These are phyloP conservation scores for Lycodopsis pacificus DNA, from an alignment of 2,797 vertebrate species.

Conservation along the genomic window DNA sequence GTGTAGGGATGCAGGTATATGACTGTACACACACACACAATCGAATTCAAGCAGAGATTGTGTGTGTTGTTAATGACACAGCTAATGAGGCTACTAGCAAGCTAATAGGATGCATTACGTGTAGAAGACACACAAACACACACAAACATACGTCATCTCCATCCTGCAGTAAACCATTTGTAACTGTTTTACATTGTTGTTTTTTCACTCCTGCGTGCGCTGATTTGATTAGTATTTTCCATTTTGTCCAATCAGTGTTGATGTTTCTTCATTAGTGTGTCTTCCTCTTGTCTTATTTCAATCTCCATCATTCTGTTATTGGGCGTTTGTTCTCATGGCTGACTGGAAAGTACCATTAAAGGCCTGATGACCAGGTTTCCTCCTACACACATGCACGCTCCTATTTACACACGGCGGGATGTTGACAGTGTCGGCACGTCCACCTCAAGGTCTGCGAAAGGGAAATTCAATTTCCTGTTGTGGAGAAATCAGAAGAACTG, in stretches of 20 bases:
- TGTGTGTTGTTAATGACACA: conserved; percentile 22
- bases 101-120: conserved; percentile 18
- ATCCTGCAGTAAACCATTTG: background rate
- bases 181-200: background rate
- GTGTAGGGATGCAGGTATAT: background rate
- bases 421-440: conserved; percentile 10
- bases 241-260: background rate
- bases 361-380: background rate
- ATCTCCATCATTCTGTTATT: conserved; percentile 1
- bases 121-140: no score
- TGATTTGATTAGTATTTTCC: conserved; percentile 1
- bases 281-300: background rate
- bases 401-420: background rate
- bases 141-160: background rate
- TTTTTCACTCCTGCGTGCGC: background rate
- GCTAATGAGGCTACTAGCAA: conserved; percentile 31
- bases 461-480: conserved; percentile 43
- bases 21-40: background rate
- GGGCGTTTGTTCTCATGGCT: conserved; percentile 5
- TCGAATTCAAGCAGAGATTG: background rate
- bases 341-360: conserved; percentile 20
- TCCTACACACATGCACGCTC: background rate
- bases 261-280: background rate
- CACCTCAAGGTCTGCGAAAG: conserved; percentile 10
- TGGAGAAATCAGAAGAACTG: conserved; percentile 29